Evolutionary conservation across 37 sponge, comb jelly and placozoan species (phyloP).

Genomic region (Agelas oroides): DNA sequence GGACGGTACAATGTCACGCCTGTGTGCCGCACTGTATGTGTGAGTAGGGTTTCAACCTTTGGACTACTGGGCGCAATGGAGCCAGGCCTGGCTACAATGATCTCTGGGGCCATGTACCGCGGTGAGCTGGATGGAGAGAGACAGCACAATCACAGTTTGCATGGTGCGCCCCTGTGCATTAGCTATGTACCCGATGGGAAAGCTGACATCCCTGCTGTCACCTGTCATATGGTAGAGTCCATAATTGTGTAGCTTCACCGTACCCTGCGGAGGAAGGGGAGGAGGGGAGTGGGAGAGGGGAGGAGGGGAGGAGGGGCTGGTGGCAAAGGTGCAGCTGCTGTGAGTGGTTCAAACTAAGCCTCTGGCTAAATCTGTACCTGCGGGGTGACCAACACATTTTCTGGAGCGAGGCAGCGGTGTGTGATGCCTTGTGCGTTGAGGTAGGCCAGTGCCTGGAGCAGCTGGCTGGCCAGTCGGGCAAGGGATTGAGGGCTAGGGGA

Average conservation of each 20-base stretch:
- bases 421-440: slow-evolving; percentile 64
- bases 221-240: slow-evolving; percentile 89
- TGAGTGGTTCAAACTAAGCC: too few species aligned
- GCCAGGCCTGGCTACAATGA: slow-evolving; percentile 43
- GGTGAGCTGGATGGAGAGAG: slow-evolving; percentile 57
- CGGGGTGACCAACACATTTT: slow-evolving; percentile 61
- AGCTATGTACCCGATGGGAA: slow-evolving; percentile 89
- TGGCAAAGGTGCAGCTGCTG: too few species aligned
- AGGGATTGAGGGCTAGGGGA: background rate
- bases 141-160: too few species aligned
- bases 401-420: slow-evolving; percentile 66
- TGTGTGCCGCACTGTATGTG: background rate
- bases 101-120: slow-evolving; percentile 86
- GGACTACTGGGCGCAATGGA: slow-evolving; percentile 36
- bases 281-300: too few species aligned
- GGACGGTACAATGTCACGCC: background rate
- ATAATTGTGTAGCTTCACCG: slow-evolving; percentile 84
- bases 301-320: too few species aligned
- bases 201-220: slow-evolving; percentile 77
- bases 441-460: slow-evolving; percentile 71
- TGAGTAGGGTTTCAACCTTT: too few species aligned
- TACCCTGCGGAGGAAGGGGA: slow-evolving; percentile 56
- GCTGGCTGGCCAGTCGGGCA: slow-evolving; percentile 47
- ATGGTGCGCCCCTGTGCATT: too few species aligned
- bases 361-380: slow-evolving; percentile 72